Base-by-base conservation (phyloP, 37 sponge, comb jelly and placozoan species). In the Halichondria panicea region DNA sequence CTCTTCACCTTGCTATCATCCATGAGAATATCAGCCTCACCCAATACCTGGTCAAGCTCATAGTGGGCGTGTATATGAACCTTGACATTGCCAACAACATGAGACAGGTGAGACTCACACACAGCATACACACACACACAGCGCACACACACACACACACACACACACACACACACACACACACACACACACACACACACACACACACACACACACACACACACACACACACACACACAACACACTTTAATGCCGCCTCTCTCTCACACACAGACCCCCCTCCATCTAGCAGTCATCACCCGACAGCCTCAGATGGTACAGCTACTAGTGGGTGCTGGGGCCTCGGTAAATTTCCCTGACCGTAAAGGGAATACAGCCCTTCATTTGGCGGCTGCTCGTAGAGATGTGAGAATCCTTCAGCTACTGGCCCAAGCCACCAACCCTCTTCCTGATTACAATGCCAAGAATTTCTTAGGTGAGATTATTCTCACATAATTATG, bases 231-330 rank as follows among this genome's bases (percentile, higher is more conserved):
- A 74, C 62, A 55, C 12, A 74, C 22, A 41, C 22, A 74, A 24
- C 11, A 7, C 8, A 24, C 9, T 58, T 30, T 8, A 13, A n/a
- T 57, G 15, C 21, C 46, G 6, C 27, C 21, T 30, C 22, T 44
- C 53, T 12, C 61, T 22, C 38, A 44, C 22, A n/a, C 43, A 6
- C 55, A 93, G 93, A 93, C 89, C 9, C 93, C 93, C 43, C 89
- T 93, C 0, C 93, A 93, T 53, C 40, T 93, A 60, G 93, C 93
- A 39, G 85, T 93, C 55, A 93, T 93, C 74, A 93, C 93, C 4
- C 56, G 70, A 24, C 93, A 93, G 40, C 86, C 93, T 3, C 58
- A 61, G 24, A 84, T 88, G 66, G 89, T 88, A 3, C 55, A 76
- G 40, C 11, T 83, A n/a, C 79, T 93, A 1, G 81, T 88, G 28